These are phyloP conservation scores for Andricus grossulariae DNA, from an alignment of 1,140 invertebrate species.

Conservation along the genomic window DNA sequence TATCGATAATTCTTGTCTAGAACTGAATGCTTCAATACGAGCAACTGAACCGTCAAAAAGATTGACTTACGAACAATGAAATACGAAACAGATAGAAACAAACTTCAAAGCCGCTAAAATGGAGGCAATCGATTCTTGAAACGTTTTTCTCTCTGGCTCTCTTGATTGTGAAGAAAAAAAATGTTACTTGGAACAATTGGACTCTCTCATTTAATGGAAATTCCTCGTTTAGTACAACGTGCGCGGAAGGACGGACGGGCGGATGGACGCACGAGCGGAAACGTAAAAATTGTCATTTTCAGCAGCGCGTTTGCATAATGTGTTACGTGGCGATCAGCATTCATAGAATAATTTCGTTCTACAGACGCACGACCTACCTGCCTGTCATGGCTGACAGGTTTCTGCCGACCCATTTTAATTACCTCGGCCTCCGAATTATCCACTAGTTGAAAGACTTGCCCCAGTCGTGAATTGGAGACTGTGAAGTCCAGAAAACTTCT, in stretches of 20 bases:
- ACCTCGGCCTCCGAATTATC: constrained; percentile 67
- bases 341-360: constrained; percentile 71
- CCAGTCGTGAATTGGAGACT: constrained; percentile 4
- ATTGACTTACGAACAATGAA: constrained; percentile 26
- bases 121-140: constrained; percentile 26
- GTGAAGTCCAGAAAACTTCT: not conserved
- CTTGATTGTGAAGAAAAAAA: constrained; percentile 33
- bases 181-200: constrained; percentile 26
- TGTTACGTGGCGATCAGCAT: constrained; percentile 63
- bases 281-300: constrained; percentile 64
- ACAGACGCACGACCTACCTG: constrained; percentile 57
- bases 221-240: constrained; percentile 58
- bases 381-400: constrained; percentile 63
- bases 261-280: constrained; percentile 38
- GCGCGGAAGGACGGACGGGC: not conserved
- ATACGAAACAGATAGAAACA: constrained; percentile 25
- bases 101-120: constrained; percentile 4
- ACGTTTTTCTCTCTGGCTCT: constrained; percentile 32
- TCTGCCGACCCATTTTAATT: constrained; percentile 67
- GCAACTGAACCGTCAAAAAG: constrained; percentile 22
- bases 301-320: constrained; percentile 63
- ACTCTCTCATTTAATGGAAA: constrained; percentile 64
- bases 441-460: constrained; percentile 41
- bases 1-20: constrained; percentile 22
- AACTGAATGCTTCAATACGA: not conserved